A percentile compares a stretch with the other conserved stretches of the same genome.
Evolutionary conservation across 2,888 invertebrate genomes (phyloP).

Genomic region (Eristalinus sepulchralis): DNA sequence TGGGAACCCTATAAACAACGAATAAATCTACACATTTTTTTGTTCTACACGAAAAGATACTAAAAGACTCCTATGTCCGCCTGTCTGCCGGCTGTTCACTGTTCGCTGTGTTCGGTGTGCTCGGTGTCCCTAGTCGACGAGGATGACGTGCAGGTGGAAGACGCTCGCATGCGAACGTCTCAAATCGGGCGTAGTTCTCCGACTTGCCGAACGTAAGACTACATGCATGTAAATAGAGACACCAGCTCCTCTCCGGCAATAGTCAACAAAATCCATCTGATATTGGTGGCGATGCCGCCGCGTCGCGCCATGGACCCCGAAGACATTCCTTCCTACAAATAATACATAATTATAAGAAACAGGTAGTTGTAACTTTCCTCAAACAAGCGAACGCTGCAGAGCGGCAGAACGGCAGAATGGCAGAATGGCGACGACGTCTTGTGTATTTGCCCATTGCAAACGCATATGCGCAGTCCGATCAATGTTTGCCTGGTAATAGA

Average conservation of each 20-base stretch:
- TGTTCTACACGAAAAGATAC: conserved; percentile 56
- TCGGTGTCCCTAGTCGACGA: neutral
- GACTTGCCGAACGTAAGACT: conserved; percentile 8
- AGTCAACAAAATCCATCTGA: conserved; percentile 44
- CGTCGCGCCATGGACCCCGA: conserved; percentile 2
- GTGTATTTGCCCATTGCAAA: conserved; percentile 41
- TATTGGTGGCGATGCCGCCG: conserved; percentile 41
- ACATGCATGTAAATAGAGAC: neutral
- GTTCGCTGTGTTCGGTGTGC: neutral
- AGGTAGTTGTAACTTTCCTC: conserved; percentile 60
- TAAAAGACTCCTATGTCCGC: conserved; percentile 42
- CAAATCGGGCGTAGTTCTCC: conserved; percentile 6
- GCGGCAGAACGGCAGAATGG: neutral
- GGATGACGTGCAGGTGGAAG: conserved; percentile 53
- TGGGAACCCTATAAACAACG: conserved; percentile 59
- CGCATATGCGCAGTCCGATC: conserved; percentile 40
- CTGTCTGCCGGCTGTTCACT: neutral
- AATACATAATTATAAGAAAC: conserved; percentile 57
- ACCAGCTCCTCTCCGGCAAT: neutral
- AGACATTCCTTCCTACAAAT: conserved; percentile 61
- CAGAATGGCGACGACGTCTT: neutral
- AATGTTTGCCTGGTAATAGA: conserved; percentile 60
- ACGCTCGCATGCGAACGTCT: neutral
- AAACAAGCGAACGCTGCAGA: conserved; percentile 40
- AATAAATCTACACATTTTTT: conserved; percentile 64